A percentile compares a stretch with the other conserved stretches of the same genome.
Evolutionary conservation across 1,140 invertebrate species (phyloP).

Genomic region (Wasmannia auropunctata): DNA sequence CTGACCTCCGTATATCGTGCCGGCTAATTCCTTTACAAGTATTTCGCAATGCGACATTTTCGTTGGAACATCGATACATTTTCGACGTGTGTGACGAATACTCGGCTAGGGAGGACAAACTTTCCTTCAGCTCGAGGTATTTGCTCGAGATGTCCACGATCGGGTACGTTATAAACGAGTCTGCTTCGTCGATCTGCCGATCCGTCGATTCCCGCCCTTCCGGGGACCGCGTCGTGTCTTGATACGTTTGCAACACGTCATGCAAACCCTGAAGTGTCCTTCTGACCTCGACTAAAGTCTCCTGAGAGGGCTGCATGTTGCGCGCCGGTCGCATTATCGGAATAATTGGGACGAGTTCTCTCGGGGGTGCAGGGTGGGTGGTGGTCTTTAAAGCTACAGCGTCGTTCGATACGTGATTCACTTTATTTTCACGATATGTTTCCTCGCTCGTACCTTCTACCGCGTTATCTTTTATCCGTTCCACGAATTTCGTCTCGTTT

Average conservation of each 20-base stretch:
- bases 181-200: not conserved
- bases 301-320: slow-evolving; percentile 41
- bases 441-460: not conserved
- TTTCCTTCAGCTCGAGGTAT: not conserved
- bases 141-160: not conserved
- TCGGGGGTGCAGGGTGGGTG: not conserved
- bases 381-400: not conserved
- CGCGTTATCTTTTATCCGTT: not conserved
- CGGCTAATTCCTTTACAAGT: not conserved
- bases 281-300: slow-evolving; percentile 67
- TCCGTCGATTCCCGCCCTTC: not conserved
- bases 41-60: not conserved
- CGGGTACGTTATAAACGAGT: not conserved
- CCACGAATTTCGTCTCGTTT: not conserved
- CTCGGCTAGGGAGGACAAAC: slow-evolving; percentile 7
- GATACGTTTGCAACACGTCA: slow-evolving; percentile 67
- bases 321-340: not conserved
- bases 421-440: not conserved
- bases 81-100: slow-evolving; percentile 3
- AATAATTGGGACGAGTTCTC: not conserved
- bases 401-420: not conserved
- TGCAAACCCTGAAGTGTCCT: slow-evolving; percentile 74
- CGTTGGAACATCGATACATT: not conserved
- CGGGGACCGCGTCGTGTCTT: not conserved
- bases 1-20: not conserved